Conservation (phyloP, 1,140 invertebrate genomes). For the Thalassaphorura encarpata region DNA sequence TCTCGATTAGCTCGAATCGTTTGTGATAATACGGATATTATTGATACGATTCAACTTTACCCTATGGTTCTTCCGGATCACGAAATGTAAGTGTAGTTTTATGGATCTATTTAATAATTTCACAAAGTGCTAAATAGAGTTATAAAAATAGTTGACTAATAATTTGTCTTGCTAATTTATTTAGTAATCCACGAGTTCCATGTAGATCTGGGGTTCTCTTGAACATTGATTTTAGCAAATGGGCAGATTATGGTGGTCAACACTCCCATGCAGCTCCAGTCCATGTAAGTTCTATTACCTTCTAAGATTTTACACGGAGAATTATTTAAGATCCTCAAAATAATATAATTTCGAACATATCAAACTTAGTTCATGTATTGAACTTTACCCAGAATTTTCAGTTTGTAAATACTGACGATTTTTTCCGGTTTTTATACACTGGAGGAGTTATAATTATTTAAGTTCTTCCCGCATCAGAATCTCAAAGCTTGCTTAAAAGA, state of each 20-base stretch:
- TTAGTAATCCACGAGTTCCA: conserved; percentile 76
- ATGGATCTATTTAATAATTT: no score
- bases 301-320: background rate
- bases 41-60: conserved; percentile 84
- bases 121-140: background rate
- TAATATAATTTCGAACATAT: background rate
- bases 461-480: no score
- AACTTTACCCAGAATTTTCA: background rate
- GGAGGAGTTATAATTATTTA: no score
- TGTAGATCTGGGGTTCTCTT: conserved; percentile 76
- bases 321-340: background rate
- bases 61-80: conserved; percentile 86
- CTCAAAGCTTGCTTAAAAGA: no score
- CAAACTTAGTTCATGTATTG: background rate
- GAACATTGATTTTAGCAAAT: conserved; percentile 73
- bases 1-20: conserved; percentile 73
- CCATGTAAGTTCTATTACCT: conserved; percentile 28
- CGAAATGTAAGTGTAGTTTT: conserved; percentile 74
- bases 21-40: conserved; percentile 89
- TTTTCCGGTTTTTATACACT: no score
- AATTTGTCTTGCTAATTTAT: conserved; percentile 33
- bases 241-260: conserved; percentile 56
- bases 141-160: background rate
- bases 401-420: no score
- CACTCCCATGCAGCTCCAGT: conserved; percentile 27